These are phyloP conservation scores for Protonemura montana DNA, from an alignment of 2,888 invertebrate genomes.

Conservation along the genomic window DNA sequence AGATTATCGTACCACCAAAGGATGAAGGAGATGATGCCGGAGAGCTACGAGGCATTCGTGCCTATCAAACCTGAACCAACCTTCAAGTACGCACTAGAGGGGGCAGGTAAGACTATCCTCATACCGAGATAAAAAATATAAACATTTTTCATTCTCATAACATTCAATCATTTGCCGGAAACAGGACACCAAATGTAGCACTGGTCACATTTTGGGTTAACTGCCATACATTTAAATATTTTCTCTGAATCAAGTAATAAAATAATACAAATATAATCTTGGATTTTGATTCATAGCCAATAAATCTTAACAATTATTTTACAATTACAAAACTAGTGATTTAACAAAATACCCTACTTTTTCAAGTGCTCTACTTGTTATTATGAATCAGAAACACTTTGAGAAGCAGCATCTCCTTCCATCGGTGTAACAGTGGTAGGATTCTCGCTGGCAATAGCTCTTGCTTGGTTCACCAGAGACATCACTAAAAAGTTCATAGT, in stretches of 20 bases:
- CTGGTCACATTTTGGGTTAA: background rate
- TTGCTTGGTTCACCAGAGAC: constrained; percentile 59
- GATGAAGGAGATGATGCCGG: constrained; percentile 91
- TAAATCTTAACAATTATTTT: background rate
- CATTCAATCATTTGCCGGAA: background rate
- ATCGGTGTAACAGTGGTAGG: background rate
- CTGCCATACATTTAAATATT: background rate
- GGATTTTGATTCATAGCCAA: background rate
- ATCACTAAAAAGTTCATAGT: constrained; percentile 46
- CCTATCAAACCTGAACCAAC: constrained; percentile 86
- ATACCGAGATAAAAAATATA: background rate
- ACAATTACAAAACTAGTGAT: background rate
- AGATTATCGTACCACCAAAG: constrained; percentile 94
- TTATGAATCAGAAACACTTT: background rate
- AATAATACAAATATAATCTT: background rate
- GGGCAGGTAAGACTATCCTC: constrained; percentile 74
- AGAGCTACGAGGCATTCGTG: constrained; percentile 81
- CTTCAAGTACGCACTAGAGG: constrained; percentile 91
- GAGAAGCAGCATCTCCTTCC: background rate
- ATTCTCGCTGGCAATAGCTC: constrained; percentile 52
- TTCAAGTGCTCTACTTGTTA: background rate
- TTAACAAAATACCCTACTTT: background rate
- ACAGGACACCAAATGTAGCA: background rate
- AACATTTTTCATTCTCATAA: background rate
- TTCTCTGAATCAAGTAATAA: background rate